Conservation (phyloP, 2,888 invertebrate genomes). For the Erynnis tages region DNA sequence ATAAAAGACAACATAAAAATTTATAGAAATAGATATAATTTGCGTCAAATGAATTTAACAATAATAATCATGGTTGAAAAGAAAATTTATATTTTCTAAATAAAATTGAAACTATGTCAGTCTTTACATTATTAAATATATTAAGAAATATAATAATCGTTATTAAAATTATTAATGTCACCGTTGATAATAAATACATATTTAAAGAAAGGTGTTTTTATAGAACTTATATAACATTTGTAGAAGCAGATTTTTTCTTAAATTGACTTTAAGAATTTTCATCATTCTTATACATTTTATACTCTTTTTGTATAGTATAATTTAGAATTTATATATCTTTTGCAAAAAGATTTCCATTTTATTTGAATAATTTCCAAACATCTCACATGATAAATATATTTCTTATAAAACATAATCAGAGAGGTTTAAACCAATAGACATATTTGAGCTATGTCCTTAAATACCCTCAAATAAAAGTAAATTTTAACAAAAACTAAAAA, state of each 20-base stretch:
- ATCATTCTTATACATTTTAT: no score
- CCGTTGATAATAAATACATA: not conserved
- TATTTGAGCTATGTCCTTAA: no score
- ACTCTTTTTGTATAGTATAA: not conserved
- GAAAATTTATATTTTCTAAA: conserved; percentile 14
- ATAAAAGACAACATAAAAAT: no score
- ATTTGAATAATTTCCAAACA: conserved; percentile 2
- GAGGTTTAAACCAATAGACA: conserved; percentile 1
- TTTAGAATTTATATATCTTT: not conserved
- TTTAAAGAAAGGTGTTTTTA: not conserved
- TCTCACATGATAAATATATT: conserved; percentile 22
- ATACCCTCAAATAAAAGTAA: no score
- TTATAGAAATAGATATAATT: no score
- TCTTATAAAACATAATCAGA: conserved; percentile 24
- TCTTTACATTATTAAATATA: conserved; percentile 17
- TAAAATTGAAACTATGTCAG: conserved; percentile 22
- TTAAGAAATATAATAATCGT: conserved; percentile 8
- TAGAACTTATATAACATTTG: not conserved
- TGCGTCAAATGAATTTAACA: no score
- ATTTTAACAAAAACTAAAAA: no score
- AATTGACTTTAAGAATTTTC: not conserved
- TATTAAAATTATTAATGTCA: not conserved
- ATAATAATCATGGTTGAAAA: no score
- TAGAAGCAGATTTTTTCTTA: not conserved
- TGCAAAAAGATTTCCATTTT: not conserved